Evolutionary conservation across 2,797 vertebrate species (phyloP).

Genomic region (Macrochelys suwanniensis): DNA sequence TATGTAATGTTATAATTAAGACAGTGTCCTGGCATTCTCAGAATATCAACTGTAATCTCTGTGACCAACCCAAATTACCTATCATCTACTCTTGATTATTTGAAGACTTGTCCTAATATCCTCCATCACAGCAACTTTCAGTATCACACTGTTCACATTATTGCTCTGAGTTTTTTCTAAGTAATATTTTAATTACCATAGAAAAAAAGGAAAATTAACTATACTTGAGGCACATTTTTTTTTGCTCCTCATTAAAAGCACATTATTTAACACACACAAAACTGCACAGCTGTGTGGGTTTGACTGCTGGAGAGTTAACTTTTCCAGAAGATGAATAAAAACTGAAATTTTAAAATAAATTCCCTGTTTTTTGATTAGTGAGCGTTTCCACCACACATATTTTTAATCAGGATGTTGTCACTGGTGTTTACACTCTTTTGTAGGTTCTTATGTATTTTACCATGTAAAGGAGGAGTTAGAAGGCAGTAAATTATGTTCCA

Average conservation of each 20-base stretch:
- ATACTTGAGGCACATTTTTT: not conserved
- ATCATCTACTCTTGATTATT: not conserved
- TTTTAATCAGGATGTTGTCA: no score
- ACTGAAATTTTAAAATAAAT: no score
- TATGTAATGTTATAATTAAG: not conserved
- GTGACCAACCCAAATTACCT: not conserved
- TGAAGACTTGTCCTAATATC: not conserved
- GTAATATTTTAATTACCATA: not conserved
- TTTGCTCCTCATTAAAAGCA: not conserved
- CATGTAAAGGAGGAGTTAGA: not conserved
- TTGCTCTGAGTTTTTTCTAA: not conserved
- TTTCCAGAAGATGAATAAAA: no score
- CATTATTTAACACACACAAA: no score
- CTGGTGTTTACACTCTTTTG: no score
- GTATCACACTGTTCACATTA: not conserved
- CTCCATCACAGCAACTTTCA: not conserved
- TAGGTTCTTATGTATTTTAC: no score
- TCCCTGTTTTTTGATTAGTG: no score
- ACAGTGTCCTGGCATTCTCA: no score
- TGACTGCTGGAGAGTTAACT: no score
- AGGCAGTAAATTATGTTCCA: not conserved
- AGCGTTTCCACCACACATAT: no score
- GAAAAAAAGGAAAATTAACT: not conserved
- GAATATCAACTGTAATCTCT: not conserved
- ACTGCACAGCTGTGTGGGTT: no score